Evolutionary conservation across 2,113 vertebrate species (phyloP).

Genomic region (Porphyrio hochstetteri): DNA sequence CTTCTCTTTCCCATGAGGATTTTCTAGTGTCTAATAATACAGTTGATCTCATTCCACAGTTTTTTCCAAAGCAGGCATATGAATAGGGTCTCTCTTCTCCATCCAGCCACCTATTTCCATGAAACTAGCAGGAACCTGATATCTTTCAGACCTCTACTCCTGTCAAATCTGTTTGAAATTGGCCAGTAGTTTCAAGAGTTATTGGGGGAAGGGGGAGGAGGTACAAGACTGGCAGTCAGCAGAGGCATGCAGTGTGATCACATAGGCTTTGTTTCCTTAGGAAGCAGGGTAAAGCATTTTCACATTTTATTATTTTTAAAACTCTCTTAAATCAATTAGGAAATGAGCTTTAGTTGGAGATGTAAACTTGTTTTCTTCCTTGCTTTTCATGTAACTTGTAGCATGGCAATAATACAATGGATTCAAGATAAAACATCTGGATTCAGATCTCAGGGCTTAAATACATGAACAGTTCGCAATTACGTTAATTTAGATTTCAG

Average conservation of each 20-base stretch:
- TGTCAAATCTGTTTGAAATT: conserved; percentile 64
- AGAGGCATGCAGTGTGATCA: background rate
- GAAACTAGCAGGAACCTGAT: conserved; percentile 51
- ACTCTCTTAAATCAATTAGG: background rate
- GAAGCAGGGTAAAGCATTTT: background rate
- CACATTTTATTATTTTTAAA: conserved; percentile 25
- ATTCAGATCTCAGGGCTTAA: background rate
- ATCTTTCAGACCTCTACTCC: conserved; percentile 61
- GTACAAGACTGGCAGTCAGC: background rate
- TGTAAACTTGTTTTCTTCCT: background rate
- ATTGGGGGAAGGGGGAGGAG: background rate
- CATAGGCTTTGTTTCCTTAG: conserved; percentile 34
- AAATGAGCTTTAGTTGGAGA: conserved; percentile 3
- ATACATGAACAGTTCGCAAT: background rate
- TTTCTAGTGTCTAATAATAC: conserved; percentile 62
- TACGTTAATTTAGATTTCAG: background rate
- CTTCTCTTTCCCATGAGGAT: conserved; percentile 24
- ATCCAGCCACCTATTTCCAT: conserved; percentile 57
- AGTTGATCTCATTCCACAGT: conserved; percentile 47
- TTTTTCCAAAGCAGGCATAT: conserved; percentile 55
- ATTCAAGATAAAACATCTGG: background rate
- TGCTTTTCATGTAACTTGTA: background rate
- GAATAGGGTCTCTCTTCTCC: conserved; percentile 65
- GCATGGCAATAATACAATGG: background rate
- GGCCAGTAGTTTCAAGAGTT: conserved; percentile 50